Base-by-base conservation (phyloP, 2,113 vertebrate species). In the Lethenteron camtschaticum region DNA sequence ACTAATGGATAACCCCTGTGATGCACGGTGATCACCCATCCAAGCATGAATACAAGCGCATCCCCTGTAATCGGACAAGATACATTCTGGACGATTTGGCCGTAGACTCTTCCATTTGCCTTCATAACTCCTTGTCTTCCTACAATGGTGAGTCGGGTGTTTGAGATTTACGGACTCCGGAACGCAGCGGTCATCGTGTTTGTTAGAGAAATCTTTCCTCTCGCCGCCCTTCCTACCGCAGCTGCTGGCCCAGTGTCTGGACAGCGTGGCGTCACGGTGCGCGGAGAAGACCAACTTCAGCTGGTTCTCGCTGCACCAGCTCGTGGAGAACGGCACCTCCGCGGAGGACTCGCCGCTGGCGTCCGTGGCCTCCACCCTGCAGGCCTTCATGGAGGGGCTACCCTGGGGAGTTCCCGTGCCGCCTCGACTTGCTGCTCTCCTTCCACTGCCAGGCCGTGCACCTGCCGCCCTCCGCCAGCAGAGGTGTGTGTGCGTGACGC, bases 291-390 rank as follows among this genome's bases (percentile, higher is more conserved):
- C 88, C 10, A 83, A 79, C 68, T 87, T 80, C 73, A 88, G 87
- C 76, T 99, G 94, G 94, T 89, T 95, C 78, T 89, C 90, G n/a
- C 72, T 96, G 74, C 90, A 96, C 79, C 94, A 99, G 77, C 84
- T 96, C 78, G 76, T 91, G 9, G 90, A 90, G 77, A 81, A 83
- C 24, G 63, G 69, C 81, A 78, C 74, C 72, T 12, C 60, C 16
- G 70, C 10, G 12, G 73, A 78, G 68, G 76, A 74, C 71, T 75
- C 79, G 78, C 78, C 81, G 59, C 73, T 89, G 73, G 76, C 84
- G 69, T 79, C 79, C 0, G 73, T 95, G 76, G 78, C 87, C 59
- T 83, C 79, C 72, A 94, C 84, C 0, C 78, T 99, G 3, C 84
- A 90, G 78, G 85, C 85, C 73, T 99, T 95, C 75, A 82, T 96